phyloP scores from a whole-genome alignment of 2,797 vertebrate species.

The Propithecus perrieri region DNA sequence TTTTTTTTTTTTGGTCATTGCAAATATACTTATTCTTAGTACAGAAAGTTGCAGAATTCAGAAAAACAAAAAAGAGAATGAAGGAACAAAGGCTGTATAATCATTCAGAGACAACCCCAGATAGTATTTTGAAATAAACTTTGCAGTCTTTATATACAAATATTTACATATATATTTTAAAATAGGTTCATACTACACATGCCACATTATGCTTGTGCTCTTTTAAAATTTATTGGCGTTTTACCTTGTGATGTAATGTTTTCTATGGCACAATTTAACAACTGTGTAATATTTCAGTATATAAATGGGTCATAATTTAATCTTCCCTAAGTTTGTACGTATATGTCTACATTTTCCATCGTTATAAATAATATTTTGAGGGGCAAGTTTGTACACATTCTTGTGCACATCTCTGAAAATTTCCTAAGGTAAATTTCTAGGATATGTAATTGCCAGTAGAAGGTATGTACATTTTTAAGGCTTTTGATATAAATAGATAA shows the following conservation, averaged over 20 bases:
- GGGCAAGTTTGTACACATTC: not conserved
- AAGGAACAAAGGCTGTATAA: not conserved
- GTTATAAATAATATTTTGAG: slow-evolving; percentile 20
- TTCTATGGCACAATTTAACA: slow-evolving; percentile 32
- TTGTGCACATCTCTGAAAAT: not conserved
- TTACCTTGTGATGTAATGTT: slow-evolving; percentile 11
- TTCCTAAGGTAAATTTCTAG: not conserved
- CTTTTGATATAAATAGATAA: not conserved
- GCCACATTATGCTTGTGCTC: not conserved
- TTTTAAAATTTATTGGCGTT: not conserved
- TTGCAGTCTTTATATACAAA: not conserved
- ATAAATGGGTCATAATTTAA: not conserved
- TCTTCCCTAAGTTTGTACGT: not conserved
- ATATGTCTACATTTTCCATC: not conserved
- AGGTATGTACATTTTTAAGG: not conserved
- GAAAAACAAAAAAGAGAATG: not conserved
- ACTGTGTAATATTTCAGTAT: slow-evolving; percentile 4
- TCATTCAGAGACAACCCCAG: not conserved
- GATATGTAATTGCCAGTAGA: not conserved
- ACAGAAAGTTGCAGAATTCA: not conserved
- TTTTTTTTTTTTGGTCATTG: not conserved
- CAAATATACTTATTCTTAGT: not conserved
- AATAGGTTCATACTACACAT: not conserved
- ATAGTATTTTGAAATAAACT: slow-evolving; percentile 43
- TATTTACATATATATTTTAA: not conserved